These are phyloP conservation scores for Glaucidium brasilianum DNA, from an alignment of 2,113 vertebrate species.

Conservation along the genomic window DNA sequence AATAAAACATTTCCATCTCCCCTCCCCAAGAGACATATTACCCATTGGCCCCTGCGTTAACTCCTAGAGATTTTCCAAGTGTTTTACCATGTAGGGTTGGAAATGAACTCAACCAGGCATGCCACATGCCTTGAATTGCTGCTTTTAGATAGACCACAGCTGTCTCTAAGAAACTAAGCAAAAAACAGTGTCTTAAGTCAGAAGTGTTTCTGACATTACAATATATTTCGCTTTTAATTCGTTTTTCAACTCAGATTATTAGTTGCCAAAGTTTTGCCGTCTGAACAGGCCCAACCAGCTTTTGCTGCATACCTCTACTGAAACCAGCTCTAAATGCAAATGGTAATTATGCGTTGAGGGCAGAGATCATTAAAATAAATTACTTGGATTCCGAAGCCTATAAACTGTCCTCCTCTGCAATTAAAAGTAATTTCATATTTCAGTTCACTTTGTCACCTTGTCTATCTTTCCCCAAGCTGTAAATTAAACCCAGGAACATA, in stretches of 20 bases:
- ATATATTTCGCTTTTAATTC: not conserved
- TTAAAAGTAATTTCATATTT: conserved; percentile 59
- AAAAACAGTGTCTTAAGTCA: not conserved
- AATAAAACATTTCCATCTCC: not conserved
- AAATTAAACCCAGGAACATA: conserved; percentile 11
- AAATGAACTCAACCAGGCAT: not conserved
- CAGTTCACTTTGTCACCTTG: conserved; percentile 56
- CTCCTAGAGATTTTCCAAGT: not conserved
- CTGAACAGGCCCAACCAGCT: conserved; percentile 53
- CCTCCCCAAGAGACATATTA: accelerated
- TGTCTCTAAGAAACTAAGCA: not conserved
- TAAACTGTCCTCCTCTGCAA: conserved; percentile 55
- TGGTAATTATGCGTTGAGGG: conserved; percentile 42
- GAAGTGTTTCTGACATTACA: not conserved
- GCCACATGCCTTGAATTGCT: not conserved
- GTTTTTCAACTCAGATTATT: not conserved
- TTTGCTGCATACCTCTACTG: conserved; percentile 1
- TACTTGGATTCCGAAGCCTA: conserved; percentile 49
- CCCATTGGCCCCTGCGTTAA: not conserved
- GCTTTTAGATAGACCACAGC: not conserved
- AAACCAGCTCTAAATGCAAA: not conserved
- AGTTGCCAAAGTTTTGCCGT: conserved; percentile 12
- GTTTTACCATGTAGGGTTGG: not conserved
- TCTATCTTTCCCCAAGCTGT: conserved; percentile 34
- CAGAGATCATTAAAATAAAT: conserved; percentile 63